Conservation (phyloP, 2,888 invertebrate genomes). For the Eupithecia insigniata region DNA sequence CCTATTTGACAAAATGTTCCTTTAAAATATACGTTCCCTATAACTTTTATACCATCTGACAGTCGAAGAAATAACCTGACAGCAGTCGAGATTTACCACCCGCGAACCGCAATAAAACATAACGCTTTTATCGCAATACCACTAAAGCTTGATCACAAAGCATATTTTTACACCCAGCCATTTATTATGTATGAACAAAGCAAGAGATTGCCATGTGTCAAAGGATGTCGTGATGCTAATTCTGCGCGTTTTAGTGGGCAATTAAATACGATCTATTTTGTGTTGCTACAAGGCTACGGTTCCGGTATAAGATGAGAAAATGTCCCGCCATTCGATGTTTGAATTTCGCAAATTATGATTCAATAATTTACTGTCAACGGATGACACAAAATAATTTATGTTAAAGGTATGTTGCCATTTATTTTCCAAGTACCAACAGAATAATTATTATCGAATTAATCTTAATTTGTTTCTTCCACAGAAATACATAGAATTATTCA, state of each 20-base stretch:
- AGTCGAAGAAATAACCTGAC: conserved; percentile 20
- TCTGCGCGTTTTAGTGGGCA: conserved; percentile 50
- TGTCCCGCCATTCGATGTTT: background rate
- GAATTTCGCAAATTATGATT: background rate
- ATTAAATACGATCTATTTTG: conserved; percentile 46
- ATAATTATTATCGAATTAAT: background rate
- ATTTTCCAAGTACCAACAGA: background rate
- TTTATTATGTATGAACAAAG: conserved; percentile 38
- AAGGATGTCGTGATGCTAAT: conserved; percentile 51
- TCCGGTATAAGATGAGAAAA: conserved; percentile 13
- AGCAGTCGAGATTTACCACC: conserved; percentile 23
- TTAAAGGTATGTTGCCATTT: background rate
- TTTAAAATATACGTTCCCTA: background rate
- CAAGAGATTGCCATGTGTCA: conserved; percentile 41
- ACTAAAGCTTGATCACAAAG: conserved; percentile 32
- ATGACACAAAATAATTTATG: background rate
- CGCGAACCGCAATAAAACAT: conserved; percentile 22
- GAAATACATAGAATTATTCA: too few relatives aligned
- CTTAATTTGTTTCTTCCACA: too few relatives aligned
- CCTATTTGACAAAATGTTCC: conserved; percentile 5
- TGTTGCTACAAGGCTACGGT: conserved; percentile 3
- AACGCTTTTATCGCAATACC: conserved; percentile 17
- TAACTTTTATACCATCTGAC: background rate
- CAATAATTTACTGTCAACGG: background rate
- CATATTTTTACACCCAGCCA: conserved; percentile 29